Evolutionary conservation across 2,113 vertebrate genomes (phyloP), one percentile per base, ranked within the genome.

Genomic region (Pardalotus punctatus): DNA sequence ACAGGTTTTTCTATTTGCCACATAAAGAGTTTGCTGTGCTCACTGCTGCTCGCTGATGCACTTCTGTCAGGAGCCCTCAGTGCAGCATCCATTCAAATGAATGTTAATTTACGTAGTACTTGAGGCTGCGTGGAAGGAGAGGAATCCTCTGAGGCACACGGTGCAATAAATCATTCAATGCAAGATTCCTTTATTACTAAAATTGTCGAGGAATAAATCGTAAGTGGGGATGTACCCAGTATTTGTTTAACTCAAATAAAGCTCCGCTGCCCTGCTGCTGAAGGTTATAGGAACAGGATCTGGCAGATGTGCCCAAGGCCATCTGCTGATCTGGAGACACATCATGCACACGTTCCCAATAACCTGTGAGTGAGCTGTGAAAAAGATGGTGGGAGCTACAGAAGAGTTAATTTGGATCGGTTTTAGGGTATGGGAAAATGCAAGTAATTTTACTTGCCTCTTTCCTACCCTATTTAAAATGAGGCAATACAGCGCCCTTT

Each of bases 1-100:
- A 81, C 93, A 96, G 93, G 90, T 95, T 96, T 93, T 94, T 76
- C 96, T 83, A 27, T 88, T 92, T 95, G 88, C 90, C 82, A 92
- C 88, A 77, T 72, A 72, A 86, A 90, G 90, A 51, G 62, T 81
- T 88, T 83, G 64, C 92, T 51, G 60, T 78, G 85, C 79, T 77
- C 76, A 13, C 76, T 90, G 88, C 93, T 92, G 88, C 88, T 94
- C 88, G 84, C 87, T 77, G 85, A 78, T 93, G 88, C 92, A 27
- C 21, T 66, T 82, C 80, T 93, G 91, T 36, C 93, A 83, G 35
- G 69, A 81, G 64, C 69, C 89, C 74, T 82, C 79, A 67, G 17
- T 10, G 82, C 90, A 88, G 86, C 92, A 95, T 74, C 76, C 85
- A 69, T 74, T 86, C 93, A 92, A 78, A 93, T 81, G 86, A 77